These are phyloP conservation scores for Herpetotheres cachinnans DNA, from an alignment of 2,113 vertebrate species.

Conservation along the genomic window DNA sequence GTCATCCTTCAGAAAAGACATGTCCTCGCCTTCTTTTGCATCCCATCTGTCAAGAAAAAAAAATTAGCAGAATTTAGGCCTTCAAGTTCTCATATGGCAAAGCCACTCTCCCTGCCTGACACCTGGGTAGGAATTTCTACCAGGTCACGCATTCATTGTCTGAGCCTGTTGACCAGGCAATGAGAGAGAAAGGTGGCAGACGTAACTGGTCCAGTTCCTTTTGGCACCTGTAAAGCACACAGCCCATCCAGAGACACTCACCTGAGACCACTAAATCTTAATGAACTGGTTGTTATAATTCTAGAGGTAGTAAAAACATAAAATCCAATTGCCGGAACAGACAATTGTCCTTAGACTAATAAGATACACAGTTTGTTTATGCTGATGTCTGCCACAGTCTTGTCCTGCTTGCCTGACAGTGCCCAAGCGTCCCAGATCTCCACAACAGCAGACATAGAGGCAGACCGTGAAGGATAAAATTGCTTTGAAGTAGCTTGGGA, in stretches of 20 bases:
- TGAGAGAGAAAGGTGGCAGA: background rate
- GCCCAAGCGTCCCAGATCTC: background rate
- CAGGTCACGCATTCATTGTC: background rate
- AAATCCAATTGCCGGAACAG: background rate
- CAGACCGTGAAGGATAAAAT: background rate
- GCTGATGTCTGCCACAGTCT: background rate
- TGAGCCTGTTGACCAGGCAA: background rate
- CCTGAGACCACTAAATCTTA: background rate
- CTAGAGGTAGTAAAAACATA: background rate
- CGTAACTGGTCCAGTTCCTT: background rate
- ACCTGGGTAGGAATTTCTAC: background rate
- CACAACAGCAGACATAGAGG: background rate
- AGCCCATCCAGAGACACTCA: background rate
- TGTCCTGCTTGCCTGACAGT: background rate
- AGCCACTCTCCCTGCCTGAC: background rate
- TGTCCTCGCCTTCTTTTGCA: conserved; percentile 67
- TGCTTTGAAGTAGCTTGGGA: background rate
- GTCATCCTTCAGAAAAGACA: conserved; percentile 55
- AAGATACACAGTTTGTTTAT: background rate
- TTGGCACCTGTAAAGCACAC: background rate
- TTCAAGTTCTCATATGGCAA: background rate
- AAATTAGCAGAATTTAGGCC: background rate
- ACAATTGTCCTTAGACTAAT: background rate
- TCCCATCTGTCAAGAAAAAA: conserved; percentile 70
- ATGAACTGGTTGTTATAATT: background rate